phyloP scores from a whole-genome alignment of 35 echinoderm and acorn worm genomes.

The Patiria miniata region DNA sequence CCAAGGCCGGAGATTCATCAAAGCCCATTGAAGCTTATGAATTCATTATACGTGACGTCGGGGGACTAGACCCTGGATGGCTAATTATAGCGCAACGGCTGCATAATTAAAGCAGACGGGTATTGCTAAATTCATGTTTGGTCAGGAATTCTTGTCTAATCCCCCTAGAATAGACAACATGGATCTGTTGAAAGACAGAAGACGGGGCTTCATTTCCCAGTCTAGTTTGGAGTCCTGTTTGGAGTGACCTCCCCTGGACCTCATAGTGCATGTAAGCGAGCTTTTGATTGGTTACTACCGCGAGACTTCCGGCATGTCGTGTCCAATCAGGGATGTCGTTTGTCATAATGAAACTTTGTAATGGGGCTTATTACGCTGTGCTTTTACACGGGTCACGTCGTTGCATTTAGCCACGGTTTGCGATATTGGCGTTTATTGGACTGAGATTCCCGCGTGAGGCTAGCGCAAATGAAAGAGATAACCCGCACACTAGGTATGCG shows the following conservation, averaged over 20 bases:
- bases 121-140: background rate
- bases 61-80: background rate
- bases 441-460: no score
- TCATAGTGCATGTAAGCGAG: background rate
- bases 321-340: constrained; percentile 1
- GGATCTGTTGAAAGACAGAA: background rate
- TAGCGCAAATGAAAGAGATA: no score
- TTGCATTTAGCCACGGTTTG: no score
- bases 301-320: constrained; percentile 7
- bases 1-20: background rate
- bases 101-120: background rate
- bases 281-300: background rate
- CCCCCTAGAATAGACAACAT: background rate
- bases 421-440: no score
- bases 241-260: background rate
- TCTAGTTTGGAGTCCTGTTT: background rate
- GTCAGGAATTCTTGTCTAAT: no score
- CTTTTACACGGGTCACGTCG: no score
- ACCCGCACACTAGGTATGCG: no score
- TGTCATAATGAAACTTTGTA: background rate
- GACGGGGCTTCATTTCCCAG: background rate
- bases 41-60: background rate
- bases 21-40: background rate
- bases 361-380: background rate
- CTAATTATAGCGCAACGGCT: background rate